Conservation (phyloP, 64 coral and sea anemone species). For the Montipora sp. region DNA sequence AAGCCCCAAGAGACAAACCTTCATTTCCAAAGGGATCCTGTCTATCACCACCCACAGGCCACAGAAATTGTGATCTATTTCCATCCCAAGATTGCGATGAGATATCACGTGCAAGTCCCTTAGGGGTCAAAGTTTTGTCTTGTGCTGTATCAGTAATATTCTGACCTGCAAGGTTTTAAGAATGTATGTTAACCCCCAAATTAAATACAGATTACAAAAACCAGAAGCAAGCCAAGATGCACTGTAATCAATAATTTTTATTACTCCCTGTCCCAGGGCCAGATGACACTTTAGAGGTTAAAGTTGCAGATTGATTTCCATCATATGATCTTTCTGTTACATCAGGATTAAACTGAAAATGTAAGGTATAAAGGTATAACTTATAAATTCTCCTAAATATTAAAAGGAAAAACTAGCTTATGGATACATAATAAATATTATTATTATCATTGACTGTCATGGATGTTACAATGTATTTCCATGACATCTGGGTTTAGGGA, state of each 20-base stretch:
- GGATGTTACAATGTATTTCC: too few relatives aligned
- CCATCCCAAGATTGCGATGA: background rate
- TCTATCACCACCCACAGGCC: conserved; percentile 6
- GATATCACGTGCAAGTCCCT: background rate
- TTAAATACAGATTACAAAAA: too few relatives aligned
- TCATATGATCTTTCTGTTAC: background rate
- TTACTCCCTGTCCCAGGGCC: background rate
- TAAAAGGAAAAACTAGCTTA: too few relatives aligned
- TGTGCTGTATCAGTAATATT: background rate
- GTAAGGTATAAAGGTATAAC: too few relatives aligned
- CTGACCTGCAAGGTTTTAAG: background rate
- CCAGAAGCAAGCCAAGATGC: too few relatives aligned
- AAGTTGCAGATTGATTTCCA: background rate
- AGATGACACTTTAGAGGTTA: background rate
- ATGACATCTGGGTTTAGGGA: too few relatives aligned
- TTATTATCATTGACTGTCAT: too few relatives aligned
- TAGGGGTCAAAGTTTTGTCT: conserved; percentile 32
- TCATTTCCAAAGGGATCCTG: background rate
- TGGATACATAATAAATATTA: too few relatives aligned
- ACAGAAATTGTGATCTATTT: background rate
- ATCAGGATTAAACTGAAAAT: background rate
- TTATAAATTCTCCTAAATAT: too few relatives aligned
- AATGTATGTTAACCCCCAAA: background rate
- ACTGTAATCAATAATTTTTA: too few relatives aligned
- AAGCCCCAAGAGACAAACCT: background rate